phyloP scores from a whole-genome alignment of 2,113 vertebrate species.

The Rhodinocichla rosea region DNA sequence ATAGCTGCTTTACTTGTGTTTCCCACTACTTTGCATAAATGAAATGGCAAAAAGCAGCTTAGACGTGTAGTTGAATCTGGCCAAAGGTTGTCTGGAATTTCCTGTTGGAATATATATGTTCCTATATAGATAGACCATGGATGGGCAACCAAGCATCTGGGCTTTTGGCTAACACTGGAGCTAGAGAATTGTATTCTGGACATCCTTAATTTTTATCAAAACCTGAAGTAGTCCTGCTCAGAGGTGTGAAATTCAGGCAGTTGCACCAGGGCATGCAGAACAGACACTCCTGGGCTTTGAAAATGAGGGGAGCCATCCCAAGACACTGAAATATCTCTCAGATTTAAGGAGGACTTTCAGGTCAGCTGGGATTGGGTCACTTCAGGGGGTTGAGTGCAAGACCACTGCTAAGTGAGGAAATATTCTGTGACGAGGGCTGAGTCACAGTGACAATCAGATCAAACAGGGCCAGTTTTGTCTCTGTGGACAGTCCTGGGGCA shows the following conservation, averaged over 20 bases:
- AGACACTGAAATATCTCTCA: background rate
- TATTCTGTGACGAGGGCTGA: fast-evolving
- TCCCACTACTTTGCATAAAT: background rate
- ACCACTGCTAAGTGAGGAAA: background rate
- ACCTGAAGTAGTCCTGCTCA: background rate
- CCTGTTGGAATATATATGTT: background rate
- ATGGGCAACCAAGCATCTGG: background rate
- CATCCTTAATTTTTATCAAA: background rate
- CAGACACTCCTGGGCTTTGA: background rate
- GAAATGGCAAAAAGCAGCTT: background rate
- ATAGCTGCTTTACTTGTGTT: background rate
- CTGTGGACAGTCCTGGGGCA: background rate
- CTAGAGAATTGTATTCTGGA: background rate
- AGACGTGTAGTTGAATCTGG: fast-evolving
- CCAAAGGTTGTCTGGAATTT: background rate
- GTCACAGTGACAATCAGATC: fast-evolving
- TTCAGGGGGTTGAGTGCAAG: background rate
- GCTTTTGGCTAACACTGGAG: background rate
- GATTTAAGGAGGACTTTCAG: background rate
- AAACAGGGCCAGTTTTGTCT: background rate
- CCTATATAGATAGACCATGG: background rate
- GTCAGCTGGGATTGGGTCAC: background rate
- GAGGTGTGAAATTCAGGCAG: background rate
- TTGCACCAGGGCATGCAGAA: background rate
- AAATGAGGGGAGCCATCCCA: background rate